Evolutionary conservation across 2,113 vertebrate species (phyloP).

Genomic region (Meles meles): DNA sequence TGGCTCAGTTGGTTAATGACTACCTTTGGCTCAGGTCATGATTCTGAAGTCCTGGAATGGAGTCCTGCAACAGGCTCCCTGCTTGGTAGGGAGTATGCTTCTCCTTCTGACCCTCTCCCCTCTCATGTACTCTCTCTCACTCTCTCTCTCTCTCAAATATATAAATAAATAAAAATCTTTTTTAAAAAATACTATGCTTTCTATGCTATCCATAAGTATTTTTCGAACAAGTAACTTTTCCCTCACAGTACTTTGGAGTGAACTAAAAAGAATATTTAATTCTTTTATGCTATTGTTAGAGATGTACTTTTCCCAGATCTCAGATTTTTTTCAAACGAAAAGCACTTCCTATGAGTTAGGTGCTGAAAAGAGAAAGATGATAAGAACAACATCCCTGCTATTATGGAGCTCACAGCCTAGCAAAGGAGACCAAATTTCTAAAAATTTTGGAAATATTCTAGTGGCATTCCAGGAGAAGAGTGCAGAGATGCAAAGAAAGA

Average conservation of each 20-base stretch:
- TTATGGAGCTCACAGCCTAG: background rate
- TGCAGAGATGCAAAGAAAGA: background rate
- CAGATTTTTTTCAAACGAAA: background rate
- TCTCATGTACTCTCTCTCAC: no score
- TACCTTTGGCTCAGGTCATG: no score
- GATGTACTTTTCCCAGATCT: background rate
- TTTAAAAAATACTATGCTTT: background rate
- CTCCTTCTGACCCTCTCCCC: no score
- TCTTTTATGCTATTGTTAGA: background rate
- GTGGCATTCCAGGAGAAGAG: background rate
- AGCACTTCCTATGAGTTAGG: background rate
- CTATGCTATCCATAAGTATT: background rate
- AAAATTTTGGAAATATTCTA: background rate
- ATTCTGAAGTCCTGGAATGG: no score
- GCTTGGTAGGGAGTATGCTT: no score
- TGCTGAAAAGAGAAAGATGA: background rate
- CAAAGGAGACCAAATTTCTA: background rate
- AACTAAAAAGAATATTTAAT: background rate
- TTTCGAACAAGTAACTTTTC: conserved; percentile 6
- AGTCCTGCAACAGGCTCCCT: no score
- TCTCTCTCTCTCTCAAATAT: no score
- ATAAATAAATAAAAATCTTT: no score
- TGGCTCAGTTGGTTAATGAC: no score
- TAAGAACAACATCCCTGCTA: background rate
- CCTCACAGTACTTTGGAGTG: background rate